These are phyloP conservation scores for Riparia riparia DNA, from an alignment of 2,113 vertebrate species.

Conservation along the genomic window DNA sequence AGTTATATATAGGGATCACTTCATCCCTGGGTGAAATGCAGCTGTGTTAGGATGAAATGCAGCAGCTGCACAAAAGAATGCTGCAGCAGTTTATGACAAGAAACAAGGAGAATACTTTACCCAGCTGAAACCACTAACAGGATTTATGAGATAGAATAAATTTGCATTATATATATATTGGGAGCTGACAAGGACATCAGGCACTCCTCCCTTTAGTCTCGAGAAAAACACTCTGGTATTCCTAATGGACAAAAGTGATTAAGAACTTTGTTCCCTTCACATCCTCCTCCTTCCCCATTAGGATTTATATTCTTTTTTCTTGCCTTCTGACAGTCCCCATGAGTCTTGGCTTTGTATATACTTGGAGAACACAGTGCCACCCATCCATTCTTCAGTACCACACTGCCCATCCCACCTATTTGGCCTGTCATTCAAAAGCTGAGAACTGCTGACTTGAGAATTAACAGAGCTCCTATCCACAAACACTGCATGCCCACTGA, in stretches of 20 bases:
- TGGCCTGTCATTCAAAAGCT: neutral
- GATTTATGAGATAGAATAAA: slow-evolving; percentile 59
- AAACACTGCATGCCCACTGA: neutral
- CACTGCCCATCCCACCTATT: neutral
- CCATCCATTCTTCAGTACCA: neutral
- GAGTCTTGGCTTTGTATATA: neutral
- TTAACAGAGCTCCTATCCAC: neutral
- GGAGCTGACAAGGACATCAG: slow-evolving; percentile 41
- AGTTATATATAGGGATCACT: slow-evolving; percentile 48
- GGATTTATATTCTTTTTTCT: slow-evolving; percentile 18
- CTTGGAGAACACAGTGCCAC: neutral
- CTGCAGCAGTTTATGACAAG: slow-evolving; percentile 53
- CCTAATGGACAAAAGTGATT: slow-evolving; percentile 28
- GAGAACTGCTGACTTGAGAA: neutral
- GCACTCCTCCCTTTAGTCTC: neutral
- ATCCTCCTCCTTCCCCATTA: neutral
- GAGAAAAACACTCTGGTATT: neutral
- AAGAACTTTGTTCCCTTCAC: neutral
- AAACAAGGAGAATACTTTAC: slow-evolving; percentile 51
- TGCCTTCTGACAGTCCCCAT: neutral
- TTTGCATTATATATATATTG: neutral
- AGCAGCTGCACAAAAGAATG: slow-evolving; percentile 29
- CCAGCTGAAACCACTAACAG: slow-evolving; percentile 18
- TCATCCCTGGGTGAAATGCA: slow-evolving; percentile 46
- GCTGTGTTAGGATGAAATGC: slow-evolving; percentile 59